Conservation (phyloP, 2,888 invertebrate species). For the Morpho achilles region DNA sequence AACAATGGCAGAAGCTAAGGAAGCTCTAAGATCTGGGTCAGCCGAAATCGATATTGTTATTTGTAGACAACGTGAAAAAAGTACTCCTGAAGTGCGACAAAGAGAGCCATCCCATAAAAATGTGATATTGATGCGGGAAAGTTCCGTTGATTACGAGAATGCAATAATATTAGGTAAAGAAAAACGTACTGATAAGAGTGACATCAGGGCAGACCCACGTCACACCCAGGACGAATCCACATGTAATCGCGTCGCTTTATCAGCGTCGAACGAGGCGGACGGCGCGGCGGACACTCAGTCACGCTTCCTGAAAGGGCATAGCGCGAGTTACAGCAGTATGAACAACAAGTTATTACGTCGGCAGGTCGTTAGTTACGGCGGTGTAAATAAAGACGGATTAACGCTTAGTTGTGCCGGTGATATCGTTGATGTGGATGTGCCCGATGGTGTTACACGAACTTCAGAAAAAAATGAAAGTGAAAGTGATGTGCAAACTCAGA, state of each 20-base stretch:
- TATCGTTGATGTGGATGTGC: constrained; percentile 61
- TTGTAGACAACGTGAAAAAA: constrained; percentile 70
- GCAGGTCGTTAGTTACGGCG: constrained; percentile 77
- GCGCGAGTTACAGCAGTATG: constrained; percentile 80
- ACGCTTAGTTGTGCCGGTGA: constrained; percentile 64
- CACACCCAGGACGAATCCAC: constrained; percentile 73
- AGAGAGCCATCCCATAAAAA: constrained; percentile 45
- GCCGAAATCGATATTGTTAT: constrained; percentile 84
- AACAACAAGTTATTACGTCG: constrained; percentile 79
- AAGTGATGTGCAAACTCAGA: constrained; percentile 61
- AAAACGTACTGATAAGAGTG: constrained; percentile 66
- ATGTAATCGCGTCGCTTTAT: constrained; percentile 72
- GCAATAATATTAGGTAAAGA: constrained; percentile 75
- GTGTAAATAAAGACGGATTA: constrained; percentile 64
- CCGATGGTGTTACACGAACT: constrained; percentile 53
- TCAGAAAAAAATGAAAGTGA: constrained; percentile 58
- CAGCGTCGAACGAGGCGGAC: constrained; percentile 66
- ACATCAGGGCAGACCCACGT: constrained; percentile 85
- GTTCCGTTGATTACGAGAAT: constrained; percentile 85
- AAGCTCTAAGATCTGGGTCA: constrained; percentile 80
- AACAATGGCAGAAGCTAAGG: constrained; percentile 82
- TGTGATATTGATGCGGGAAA: constrained; percentile 78
- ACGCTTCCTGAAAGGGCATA: constrained; percentile 81
- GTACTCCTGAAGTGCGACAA: constrained; percentile 39
- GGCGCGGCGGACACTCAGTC: constrained; percentile 64